Conservation (phyloP, 2,888 invertebrate genomes). For the Dexiosoma caninum region DNA sequence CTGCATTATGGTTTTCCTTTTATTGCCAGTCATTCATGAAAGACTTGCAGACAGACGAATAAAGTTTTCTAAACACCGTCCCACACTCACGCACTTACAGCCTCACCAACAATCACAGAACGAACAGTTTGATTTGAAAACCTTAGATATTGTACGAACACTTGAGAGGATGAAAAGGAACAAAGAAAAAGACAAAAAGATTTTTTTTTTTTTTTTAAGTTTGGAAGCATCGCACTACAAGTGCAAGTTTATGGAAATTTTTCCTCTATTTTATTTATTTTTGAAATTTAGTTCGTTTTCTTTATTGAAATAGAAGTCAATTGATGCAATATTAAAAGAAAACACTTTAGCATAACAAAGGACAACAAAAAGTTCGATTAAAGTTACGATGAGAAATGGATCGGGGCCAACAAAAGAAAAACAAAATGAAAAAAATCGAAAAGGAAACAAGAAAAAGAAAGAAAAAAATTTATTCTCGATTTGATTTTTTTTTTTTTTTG, state of each 20-base stretch:
- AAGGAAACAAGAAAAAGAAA: neutral
- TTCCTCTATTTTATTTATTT: constrained; percentile 4
- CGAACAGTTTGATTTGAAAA: constrained; percentile 31
- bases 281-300: constrained; percentile 18
- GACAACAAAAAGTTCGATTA: constrained; percentile 33
- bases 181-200: neutral
- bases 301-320: constrained; percentile 57
- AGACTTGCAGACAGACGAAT: neutral
- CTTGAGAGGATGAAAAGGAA: neutral
- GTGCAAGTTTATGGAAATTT: constrained; percentile 49
- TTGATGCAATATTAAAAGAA: constrained; percentile 51
- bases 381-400: neutral
- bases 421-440: neutral
- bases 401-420: no score
- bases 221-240: constrained; percentile 31
- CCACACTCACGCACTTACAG: neutral
- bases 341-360: constrained; percentile 57
- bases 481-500: no score
- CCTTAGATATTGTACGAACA: neutral
- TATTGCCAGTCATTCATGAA: neutral
- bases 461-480: no score
- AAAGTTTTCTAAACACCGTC: constrained; percentile 8
- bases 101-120: neutral
- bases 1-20: neutral
- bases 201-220: no score